phyloP scores from a whole-genome alignment of 2,113 vertebrate genomes.

The Lophura nycthemera region DNA sequence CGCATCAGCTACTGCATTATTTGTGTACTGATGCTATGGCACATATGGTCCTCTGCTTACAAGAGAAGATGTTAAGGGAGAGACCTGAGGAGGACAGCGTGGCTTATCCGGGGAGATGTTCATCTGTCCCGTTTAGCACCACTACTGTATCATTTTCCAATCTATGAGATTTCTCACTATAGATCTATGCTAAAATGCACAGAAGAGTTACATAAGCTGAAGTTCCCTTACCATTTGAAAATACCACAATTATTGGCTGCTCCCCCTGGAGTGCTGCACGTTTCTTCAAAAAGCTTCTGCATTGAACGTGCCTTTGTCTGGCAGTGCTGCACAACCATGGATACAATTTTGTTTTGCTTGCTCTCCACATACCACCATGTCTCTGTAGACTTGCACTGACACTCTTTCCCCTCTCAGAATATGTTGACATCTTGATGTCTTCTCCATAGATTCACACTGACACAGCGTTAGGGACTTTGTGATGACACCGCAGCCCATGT shows the following conservation, averaged over 20 bases:
- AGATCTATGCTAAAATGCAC: neutral
- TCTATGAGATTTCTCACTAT: neutral
- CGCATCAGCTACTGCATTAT: accelerated
- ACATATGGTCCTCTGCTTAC: neutral
- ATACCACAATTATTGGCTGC: neutral
- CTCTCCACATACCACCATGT: neutral
- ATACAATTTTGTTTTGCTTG: neutral
- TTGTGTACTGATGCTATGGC: neutral
- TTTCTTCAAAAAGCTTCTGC: neutral
- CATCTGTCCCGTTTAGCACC: neutral
- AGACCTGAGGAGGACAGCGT: neutral
- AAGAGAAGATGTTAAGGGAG: neutral
- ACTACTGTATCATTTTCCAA: neutral
- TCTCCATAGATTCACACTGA: constrained; percentile 60
- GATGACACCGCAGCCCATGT: constrained; percentile 62
- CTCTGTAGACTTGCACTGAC: constrained; percentile 39
- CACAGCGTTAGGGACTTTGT: constrained; percentile 55
- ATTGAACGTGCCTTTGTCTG: neutral
- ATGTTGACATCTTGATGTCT: constrained; percentile 61
- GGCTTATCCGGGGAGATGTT: neutral
- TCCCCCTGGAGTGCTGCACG: neutral
- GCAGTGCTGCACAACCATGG: neutral
- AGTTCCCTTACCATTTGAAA: neutral
- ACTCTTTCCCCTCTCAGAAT: constrained; percentile 36
- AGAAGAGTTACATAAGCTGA: neutral